A percentile compares a stretch with the other conserved stretches of the same genome.
Evolutionary conservation across 2,797 vertebrate species (phyloP).

Genomic region (Oryzias sinensis): DNA sequence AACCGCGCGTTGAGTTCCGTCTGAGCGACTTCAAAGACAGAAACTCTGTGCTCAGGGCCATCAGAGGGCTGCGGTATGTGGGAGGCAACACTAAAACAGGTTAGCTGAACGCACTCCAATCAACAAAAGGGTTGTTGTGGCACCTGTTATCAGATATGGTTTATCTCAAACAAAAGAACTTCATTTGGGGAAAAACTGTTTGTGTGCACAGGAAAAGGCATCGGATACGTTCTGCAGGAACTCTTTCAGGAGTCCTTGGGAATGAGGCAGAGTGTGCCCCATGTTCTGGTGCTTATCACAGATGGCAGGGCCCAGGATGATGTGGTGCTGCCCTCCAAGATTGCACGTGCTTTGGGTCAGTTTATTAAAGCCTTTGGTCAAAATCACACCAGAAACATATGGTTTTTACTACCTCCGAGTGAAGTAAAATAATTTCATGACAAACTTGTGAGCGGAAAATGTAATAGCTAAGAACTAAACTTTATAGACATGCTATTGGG

Average conservation of each 20-base stretch:
- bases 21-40: slow-evolving; percentile 81
- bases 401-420: too few species aligned
- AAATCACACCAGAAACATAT: too few species aligned
- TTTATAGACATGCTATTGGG: too few species aligned
- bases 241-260: slow-evolving; percentile 85
- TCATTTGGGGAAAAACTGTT: not conserved
- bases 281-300: slow-evolving; percentile 83
- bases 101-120: slow-evolving; percentile 40
- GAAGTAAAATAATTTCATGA: too few species aligned
- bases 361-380: not conserved
- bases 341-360: slow-evolving; percentile 83
- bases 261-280: slow-evolving; percentile 82
- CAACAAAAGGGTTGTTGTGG: not conserved
- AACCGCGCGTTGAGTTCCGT: slow-evolving; percentile 84
- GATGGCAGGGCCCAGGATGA: slow-evolving; percentile 89
- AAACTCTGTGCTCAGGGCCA: slow-evolving; percentile 78
- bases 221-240: slow-evolving; percentile 83
- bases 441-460: too few species aligned
- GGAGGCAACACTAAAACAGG: slow-evolving; percentile 92
- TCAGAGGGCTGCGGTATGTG: slow-evolving; percentile 76
- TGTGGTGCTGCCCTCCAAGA: slow-evolving; percentile 81
- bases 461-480: too few species aligned
- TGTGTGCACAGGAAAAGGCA: slow-evolving; percentile 78
- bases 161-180: too few species aligned
- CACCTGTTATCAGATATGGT: slow-evolving; percentile 1